Percentiles rank a stretch among this genome's conserved stretches.
phyloP scores from a whole-genome alignment of 2,888 invertebrate species.

The Ochropleura leucogaster region DNA sequence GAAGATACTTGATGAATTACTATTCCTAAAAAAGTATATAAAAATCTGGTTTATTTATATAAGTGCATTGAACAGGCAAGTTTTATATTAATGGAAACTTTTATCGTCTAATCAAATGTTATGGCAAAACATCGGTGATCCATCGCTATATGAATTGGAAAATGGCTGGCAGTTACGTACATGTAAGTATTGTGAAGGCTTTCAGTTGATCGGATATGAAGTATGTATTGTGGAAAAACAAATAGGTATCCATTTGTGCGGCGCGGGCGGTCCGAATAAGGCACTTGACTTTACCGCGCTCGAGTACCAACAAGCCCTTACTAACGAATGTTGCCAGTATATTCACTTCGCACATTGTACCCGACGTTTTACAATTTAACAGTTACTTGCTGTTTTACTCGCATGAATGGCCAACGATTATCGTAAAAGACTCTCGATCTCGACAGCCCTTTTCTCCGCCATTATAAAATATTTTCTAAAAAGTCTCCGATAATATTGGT shows the following conservation, averaged over 20 bases:
- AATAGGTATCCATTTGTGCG: slow-evolving; percentile 30
- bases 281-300: slow-evolving; percentile 37
- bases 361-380: slow-evolving; percentile 33
- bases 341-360: slow-evolving; percentile 24
- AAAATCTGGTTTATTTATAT: not conserved
- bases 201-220: slow-evolving; percentile 41
- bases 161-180: not conserved
- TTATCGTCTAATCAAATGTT: slow-evolving; percentile 33
- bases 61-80: not conserved
- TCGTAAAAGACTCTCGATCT: slow-evolving; percentile 51
- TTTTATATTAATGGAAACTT: slow-evolving; percentile 1
- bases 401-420: slow-evolving; percentile 50
- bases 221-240: slow-evolving; percentile 42
- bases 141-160: slow-evolving; percentile 21
- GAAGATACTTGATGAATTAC: too few species aligned
- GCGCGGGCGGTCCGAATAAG: slow-evolving; percentile 16
- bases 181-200: not conserved
- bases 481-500: slow-evolving; percentile 55
- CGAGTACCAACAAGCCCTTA: slow-evolving; percentile 6
- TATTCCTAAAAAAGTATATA: too few species aligned
- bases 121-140: slow-evolving; percentile 20
- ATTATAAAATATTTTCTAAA: slow-evolving; percentile 52
- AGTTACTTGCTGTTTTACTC: slow-evolving; percentile 48
- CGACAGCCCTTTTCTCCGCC: slow-evolving; percentile 42
- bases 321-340: slow-evolving; percentile 39